phyloP scores from a whole-genome alignment of 2,888 invertebrate species.

The Fragum sueziense region DNA sequence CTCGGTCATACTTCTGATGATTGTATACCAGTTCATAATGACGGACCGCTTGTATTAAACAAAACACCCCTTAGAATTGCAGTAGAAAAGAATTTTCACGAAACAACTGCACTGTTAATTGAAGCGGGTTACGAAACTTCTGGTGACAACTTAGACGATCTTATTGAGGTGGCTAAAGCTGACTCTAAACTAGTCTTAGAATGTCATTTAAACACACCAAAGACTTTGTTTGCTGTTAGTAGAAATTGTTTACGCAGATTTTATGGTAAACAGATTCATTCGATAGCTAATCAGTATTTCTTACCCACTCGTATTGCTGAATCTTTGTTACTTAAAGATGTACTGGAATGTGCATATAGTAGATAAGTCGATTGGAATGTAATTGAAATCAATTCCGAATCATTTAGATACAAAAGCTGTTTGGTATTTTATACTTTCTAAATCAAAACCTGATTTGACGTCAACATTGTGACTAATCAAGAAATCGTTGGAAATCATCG shows the following conservation, averaged over 20 bases:
- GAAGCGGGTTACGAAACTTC: conserved; percentile 48
- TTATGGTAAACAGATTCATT: conserved; percentile 40
- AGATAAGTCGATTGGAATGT: no score
- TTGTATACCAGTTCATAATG: neutral
- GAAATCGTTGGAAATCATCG: no score
- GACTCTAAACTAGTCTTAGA: conserved; percentile 36
- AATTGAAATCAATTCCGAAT: no score
- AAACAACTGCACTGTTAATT: conserved; percentile 38
- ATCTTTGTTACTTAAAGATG: conserved; percentile 50
- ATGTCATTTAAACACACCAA: conserved; percentile 37
- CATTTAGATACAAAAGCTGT: no score
- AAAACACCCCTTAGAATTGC: conserved; percentile 43
- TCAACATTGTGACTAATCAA: no score
- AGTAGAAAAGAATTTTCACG: conserved; percentile 46
- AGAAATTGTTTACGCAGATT: conserved; percentile 41
- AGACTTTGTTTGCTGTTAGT: conserved; percentile 26
- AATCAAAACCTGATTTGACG: no score
- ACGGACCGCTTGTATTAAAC: neutral
- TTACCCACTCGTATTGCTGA: conserved; percentile 48
- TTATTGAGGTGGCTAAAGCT: conserved; percentile 22
- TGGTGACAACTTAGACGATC: conserved; percentile 42
- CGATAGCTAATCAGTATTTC: conserved; percentile 32
- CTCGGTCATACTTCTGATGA: conserved; percentile 51
- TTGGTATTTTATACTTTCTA: no score
- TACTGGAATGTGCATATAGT: conserved; percentile 42